phyloP scores from a whole-genome alignment of 2,888 invertebrate genomes.

The Pollenia labialis region DNA sequence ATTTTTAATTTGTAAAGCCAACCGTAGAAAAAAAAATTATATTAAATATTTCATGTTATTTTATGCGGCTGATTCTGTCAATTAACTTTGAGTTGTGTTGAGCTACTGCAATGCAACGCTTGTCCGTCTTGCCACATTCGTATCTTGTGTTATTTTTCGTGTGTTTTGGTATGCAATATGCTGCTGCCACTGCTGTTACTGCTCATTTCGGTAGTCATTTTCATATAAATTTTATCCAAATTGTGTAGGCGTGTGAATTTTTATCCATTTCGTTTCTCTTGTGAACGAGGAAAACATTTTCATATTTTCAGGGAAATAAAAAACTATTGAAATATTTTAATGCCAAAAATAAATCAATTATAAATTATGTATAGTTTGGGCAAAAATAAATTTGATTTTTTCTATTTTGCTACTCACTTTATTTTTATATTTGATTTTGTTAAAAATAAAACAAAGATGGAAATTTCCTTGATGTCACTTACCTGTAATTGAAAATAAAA shows the following conservation, averaged over 20 bases:
- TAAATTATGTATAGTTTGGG: slow-evolving; percentile 44
- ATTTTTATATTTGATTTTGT: neutral
- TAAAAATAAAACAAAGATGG: slow-evolving; percentile 22
- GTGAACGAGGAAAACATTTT: slow-evolving; percentile 22
- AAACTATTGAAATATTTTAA: slow-evolving; percentile 45
- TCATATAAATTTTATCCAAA: slow-evolving; percentile 34
- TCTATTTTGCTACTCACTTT: slow-evolving; percentile 25
- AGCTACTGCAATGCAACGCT: slow-evolving; percentile 34
- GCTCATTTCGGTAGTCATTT: slow-evolving; percentile 28
- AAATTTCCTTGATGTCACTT: slow-evolving; percentile 61
- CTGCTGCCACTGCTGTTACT: slow-evolving; percentile 23
- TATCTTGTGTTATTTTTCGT: neutral
- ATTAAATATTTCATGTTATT: slow-evolving; percentile 23
- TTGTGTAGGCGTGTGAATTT: slow-evolving; percentile 72
- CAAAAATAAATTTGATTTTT: slow-evolving; percentile 35
- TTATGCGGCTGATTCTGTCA: slow-evolving; percentile 54
- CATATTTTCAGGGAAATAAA: slow-evolving; percentile 3
- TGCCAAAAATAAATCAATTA: slow-evolving; percentile 71
- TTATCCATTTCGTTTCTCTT: slow-evolving; percentile 49
- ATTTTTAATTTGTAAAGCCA: neutral
- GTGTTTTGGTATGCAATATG: neutral
- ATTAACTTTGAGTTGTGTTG: slow-evolving; percentile 62
- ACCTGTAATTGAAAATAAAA: slow-evolving; percentile 72
- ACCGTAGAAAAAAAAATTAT: neutral
- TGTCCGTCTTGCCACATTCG: neutral